Evolutionary conservation across 2,888 invertebrate genomes (phyloP).

Genomic region (Heteromurus nitidus): DNA sequence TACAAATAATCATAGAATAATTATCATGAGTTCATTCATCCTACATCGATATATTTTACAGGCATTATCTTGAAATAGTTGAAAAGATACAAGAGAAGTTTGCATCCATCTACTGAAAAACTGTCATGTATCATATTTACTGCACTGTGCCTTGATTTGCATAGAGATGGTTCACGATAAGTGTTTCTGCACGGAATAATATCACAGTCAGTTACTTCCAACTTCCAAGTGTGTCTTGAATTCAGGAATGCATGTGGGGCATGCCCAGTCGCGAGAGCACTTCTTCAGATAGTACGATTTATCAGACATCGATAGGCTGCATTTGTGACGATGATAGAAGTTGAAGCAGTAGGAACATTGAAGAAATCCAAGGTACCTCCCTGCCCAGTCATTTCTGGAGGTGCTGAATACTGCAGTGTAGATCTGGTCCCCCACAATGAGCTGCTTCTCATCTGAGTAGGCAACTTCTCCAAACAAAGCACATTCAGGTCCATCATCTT

Average conservation of each 20-base stretch:
- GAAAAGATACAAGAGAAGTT: no score
- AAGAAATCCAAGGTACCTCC: slow-evolving; percentile 2
- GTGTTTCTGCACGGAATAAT: no score
- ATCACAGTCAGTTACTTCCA: no score
- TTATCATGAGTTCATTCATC: no score
- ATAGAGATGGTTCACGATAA: no score
- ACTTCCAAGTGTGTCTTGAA: no score
- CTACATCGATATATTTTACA: no score
- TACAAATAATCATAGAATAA: no score
- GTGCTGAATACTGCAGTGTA: not conserved
- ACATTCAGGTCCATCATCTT: slow-evolving; percentile 74
- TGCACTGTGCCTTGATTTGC: no score
- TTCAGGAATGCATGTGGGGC: not conserved
- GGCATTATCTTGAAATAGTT: no score
- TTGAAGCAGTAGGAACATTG: slow-evolving; percentile 12
- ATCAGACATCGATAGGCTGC: not conserved
- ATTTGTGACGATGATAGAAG: not conserved
- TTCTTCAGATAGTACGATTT: not conserved
- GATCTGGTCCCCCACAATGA: not conserved
- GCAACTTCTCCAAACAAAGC: not conserved
- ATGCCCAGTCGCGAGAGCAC: not conserved
- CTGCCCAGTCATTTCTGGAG: not conserved
- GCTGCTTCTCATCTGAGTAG: not conserved
- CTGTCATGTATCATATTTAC: no score
- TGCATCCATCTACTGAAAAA: no score